Evolutionary conservation across 2,113 vertebrate species (phyloP).

Genomic region (Ceyx cyanopectus): DNA sequence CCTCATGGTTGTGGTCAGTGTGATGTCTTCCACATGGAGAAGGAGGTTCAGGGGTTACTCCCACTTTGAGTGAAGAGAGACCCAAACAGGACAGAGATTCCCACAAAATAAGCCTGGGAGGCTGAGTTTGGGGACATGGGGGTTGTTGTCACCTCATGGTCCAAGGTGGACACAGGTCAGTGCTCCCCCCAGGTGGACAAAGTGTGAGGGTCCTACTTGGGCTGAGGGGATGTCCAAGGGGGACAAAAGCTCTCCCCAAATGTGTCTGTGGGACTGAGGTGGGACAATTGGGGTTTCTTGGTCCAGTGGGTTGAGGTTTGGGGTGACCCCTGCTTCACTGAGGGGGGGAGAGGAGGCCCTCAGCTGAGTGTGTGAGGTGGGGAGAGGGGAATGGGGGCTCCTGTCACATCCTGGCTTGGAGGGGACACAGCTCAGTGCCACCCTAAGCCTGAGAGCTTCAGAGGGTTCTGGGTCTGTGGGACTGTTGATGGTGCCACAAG

Average conservation of each 20-base stretch:
- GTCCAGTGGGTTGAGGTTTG: not conserved
- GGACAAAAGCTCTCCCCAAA: not conserved
- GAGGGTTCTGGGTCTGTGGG: not conserved
- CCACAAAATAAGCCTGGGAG: not conserved
- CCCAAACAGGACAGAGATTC: not conserved
- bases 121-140: not conserved
- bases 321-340: not conserved
- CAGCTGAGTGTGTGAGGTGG: not conserved
- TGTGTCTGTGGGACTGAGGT: not conserved
- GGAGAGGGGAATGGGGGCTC: not conserved
- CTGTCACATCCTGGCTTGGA: not conserved
- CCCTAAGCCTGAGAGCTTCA: not conserved
- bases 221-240: accelerated
- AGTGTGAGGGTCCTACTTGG: not conserved
- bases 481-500: not conserved
- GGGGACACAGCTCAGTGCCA: not conserved
- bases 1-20: not conserved
- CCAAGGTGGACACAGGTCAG: not conserved
- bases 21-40: accelerated
- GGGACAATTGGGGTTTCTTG: not conserved
- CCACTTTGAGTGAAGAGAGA: not conserved
- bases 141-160: not conserved
- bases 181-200: not conserved
- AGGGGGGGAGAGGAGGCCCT: not conserved
- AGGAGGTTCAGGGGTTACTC: not conserved